These are phyloP conservation scores for Ahaetulla prasina DNA, from an alignment of 2,113 vertebrate genomes.

Conservation along the genomic window DNA sequence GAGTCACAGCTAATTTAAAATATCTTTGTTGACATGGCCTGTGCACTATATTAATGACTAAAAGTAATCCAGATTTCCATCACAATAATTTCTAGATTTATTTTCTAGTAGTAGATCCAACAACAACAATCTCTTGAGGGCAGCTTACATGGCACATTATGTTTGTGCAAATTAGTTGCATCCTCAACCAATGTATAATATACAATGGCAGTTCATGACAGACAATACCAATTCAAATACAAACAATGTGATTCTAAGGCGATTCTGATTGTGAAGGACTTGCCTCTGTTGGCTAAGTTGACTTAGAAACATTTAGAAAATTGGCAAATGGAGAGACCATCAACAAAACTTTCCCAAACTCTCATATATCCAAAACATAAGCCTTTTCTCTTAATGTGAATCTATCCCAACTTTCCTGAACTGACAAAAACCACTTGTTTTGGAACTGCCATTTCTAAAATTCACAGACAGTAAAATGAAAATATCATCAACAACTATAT, in stretches of 20 bases:
- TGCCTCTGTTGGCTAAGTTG: not conserved
- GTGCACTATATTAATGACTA: constrained; percentile 8
- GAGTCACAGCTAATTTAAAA: not conserved
- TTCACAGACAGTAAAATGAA: not conserved
- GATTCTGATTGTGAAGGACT: not conserved
- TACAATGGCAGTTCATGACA: not conserved
- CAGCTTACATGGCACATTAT: not conserved
- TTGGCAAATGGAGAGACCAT: not conserved
- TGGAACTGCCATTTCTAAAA: not conserved
- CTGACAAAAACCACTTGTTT: not conserved
- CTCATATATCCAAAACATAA: not conserved
- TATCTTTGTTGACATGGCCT: not conserved
- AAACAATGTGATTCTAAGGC: not conserved
- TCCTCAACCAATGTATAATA: not conserved
- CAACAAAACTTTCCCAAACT: not conserved
- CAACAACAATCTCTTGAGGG: not conserved
- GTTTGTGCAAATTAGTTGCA: not conserved
- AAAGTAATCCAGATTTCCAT: not conserved
- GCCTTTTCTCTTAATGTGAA: not conserved
- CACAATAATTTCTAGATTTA: not conserved
- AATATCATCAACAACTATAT: not conserved
- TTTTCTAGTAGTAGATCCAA: not conserved
- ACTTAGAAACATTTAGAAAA: not conserved
- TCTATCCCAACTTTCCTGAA: not conserved
- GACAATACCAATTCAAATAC: constrained; percentile 5